These are phyloP conservation scores for Paedocypris micromegethes DNA, from an alignment of 2,797 vertebrate species.

Conservation along the genomic window DNA sequence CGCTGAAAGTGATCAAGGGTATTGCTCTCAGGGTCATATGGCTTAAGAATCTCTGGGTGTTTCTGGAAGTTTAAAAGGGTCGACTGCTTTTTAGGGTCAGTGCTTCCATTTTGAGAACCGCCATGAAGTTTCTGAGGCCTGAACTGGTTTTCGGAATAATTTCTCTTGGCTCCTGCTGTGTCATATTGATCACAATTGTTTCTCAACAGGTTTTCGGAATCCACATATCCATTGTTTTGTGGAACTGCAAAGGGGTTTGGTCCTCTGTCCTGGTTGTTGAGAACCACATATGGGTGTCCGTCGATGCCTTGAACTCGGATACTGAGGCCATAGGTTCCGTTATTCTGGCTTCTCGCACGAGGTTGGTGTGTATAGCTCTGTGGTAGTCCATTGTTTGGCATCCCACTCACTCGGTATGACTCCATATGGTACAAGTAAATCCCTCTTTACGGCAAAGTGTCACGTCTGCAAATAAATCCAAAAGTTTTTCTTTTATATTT, in stretches of 20 bases:
- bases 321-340: conserved; percentile 89
- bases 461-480: conserved; percentile 61
- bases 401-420: conserved; percentile 75
- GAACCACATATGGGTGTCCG: conserved; percentile 93
- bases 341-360: conserved; percentile 63
- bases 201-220: conserved; percentile 61
- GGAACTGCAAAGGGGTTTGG: conserved; percentile 56
- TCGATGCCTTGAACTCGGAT: conserved; percentile 97
- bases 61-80: conserved; percentile 84
- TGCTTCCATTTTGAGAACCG: conserved; percentile 62
- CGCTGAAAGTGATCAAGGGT: conserved; percentile 60
- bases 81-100: conserved; percentile 60
- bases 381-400: conserved; percentile 70
- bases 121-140: conserved; percentile 55
- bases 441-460: conserved; percentile 60
- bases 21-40: conserved; percentile 83
- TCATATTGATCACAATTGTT: conserved; percentile 68
- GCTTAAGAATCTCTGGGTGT: conserved; percentile 87
- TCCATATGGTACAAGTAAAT: conserved; percentile 78
- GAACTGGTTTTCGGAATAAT: conserved; percentile 68
- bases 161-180: conserved; percentile 57
- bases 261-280: conserved; percentile 85
- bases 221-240: conserved; percentile 56
- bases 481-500: conserved; percentile 46
- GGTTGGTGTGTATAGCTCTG: conserved; percentile 66